Base-by-base conservation (phyloP, 2,113 vertebrate species). In the Nematolebias whitei region DNA sequence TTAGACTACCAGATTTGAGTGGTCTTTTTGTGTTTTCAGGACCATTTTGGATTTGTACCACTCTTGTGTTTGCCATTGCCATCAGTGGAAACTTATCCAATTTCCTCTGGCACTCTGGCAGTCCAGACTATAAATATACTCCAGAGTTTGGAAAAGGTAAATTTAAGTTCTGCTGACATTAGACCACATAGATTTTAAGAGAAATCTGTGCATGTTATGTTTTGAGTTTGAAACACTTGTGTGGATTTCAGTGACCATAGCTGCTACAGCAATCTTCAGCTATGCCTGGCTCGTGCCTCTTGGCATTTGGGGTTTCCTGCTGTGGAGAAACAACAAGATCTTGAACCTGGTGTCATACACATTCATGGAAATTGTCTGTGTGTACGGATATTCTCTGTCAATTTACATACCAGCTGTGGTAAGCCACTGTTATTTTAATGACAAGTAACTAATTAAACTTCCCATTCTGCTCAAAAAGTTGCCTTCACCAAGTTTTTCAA, bases 31-130 rank as follows among this genome's bases (percentile, higher is more conserved):
- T 77, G 35, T 47, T 85, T 79, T 48, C 67, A 99, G 98, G 98
- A 78, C 98, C 98, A 1, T 98, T 99, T 73, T 99, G 98, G 98
- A 99, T 99, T 83, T 99, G 98, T 80, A 96, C 96, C 68, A 99
- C 98, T 0, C 88, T 99, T 0, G 95, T 99, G 53, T 99, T 99
- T 87, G 95, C 95, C 78, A 95, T 97, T 52, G 95, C 94, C 54
- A 95, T 99, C 60, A 97, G 98, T 85, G 98, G 98, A 80, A 99
- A 99, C 72, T 90, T 99, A 54, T 96, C 96, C 0, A 96, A 93
- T 74, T 98, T 99, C 32, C 32, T 86, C 82, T 98, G 63, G 87
- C 91, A 44, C 85, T 66, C 88, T 39, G 94, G 94, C 75, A 82
- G 93, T 49, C 92, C 93, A 24, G 73, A 90, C 0, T 94, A 94